Conservation (phyloP, 2,888 invertebrate species). For the Lacanobia wlatinum region DNA sequence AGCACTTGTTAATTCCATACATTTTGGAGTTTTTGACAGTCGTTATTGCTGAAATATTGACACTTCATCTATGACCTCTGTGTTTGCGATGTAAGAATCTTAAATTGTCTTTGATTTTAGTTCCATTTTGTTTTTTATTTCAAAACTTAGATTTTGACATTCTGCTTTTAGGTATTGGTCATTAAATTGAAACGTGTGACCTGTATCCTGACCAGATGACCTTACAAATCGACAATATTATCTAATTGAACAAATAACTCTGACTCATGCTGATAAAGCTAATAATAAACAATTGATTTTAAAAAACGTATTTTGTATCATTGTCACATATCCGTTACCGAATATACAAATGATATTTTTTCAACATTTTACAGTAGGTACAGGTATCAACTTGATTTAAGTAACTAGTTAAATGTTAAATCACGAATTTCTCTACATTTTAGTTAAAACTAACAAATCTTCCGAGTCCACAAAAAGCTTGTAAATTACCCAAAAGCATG, state of each 20-base stretch:
- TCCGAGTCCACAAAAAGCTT: constrained; percentile 1
- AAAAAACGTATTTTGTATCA: constrained; percentile 15
- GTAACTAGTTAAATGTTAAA: not conserved
- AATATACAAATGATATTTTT: no score
- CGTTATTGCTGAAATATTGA: not conserved
- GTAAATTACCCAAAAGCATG: constrained; percentile 16
- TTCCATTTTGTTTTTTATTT: no score
- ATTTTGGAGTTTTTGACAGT: not conserved
- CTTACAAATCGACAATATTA: constrained; percentile 48
- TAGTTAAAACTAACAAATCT: not conserved
- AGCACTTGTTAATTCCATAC: not conserved
- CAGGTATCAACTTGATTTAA: no score
- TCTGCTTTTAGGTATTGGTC: constrained; percentile 9
- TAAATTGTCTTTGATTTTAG: not conserved
- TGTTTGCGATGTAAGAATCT: no score
- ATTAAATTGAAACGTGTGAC: constrained; percentile 22
- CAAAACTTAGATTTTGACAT: no score
- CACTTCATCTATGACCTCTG: not conserved
- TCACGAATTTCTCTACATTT: not conserved
- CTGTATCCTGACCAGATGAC: constrained; percentile 49
- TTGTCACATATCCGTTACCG: not conserved
- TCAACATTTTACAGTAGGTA: no score
- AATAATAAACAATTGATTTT: constrained; percentile 51
- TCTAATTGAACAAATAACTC: constrained; percentile 47
- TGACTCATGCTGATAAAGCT: constrained; percentile 51